A percentile compares a stretch with the other conserved stretches of the same genome.
phyloP scores from a whole-genome alignment of 2,888 invertebrate species.

The Nymphalis polychloros region DNA sequence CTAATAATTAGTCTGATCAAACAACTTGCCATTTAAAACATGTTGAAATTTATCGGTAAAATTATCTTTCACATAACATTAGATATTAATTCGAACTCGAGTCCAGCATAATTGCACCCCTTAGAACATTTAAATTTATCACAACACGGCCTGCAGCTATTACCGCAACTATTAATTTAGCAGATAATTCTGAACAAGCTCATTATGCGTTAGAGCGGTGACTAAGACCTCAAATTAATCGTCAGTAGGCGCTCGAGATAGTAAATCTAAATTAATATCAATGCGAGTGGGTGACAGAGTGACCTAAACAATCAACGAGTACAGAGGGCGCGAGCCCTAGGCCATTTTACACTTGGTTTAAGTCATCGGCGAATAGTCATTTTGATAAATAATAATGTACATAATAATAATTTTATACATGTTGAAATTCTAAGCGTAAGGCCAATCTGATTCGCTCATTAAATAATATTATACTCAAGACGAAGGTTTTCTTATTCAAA shows the following conservation, averaged over 20 bases:
- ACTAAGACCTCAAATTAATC: slow-evolving; percentile 56
- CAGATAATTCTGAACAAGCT: slow-evolving; percentile 46
- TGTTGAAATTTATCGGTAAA: slow-evolving; percentile 14
- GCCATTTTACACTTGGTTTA: slow-evolving; percentile 47
- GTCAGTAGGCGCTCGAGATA: slow-evolving; percentile 55
- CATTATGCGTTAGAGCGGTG: slow-evolving; percentile 43
- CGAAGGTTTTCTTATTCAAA: too few species aligned
- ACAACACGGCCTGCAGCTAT: slow-evolving; percentile 35
- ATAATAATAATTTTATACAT: background rate
- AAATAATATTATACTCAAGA: too few species aligned
- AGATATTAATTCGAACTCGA: slow-evolving; percentile 17
- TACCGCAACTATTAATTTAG: slow-evolving; percentile 45
- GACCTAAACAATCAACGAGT: slow-evolving; percentile 64
- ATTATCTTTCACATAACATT: slow-evolving; percentile 14
- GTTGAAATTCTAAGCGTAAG: too few species aligned
- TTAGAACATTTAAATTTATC: slow-evolving; percentile 34
- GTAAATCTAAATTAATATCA: slow-evolving; percentile 73
- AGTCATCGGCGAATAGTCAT: slow-evolving; percentile 38
- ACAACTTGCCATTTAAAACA: slow-evolving; percentile 5
- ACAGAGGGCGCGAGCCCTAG: slow-evolving; percentile 58
- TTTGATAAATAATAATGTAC: background rate
- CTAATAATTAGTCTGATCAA: slow-evolving; percentile 8
- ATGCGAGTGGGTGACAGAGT: slow-evolving; percentile 69
- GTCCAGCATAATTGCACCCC: slow-evolving; percentile 31
- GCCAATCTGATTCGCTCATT: too few species aligned